A percentile compares a stretch with the other conserved stretches of the same genome.
These are phyloP conservation scores for Sycophila texana DNA, from an alignment of 2,888 invertebrate species.

Conservation along the genomic window DNA sequence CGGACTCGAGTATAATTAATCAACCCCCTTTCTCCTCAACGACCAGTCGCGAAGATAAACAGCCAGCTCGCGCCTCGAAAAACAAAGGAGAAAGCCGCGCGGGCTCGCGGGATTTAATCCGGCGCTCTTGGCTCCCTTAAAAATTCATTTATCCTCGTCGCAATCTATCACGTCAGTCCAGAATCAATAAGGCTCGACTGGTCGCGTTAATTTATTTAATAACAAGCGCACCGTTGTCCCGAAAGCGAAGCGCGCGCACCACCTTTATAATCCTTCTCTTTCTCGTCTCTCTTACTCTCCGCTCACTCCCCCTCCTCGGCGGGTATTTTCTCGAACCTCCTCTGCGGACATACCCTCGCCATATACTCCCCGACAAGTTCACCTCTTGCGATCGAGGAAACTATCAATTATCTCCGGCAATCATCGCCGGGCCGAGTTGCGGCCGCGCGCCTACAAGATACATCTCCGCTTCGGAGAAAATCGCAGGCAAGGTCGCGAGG, in stretches of 20 bases:
- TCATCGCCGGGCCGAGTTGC: conserved; percentile 33
- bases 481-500: conserved; percentile 43
- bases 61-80: not conserved
- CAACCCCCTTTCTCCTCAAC: conserved; percentile 2
- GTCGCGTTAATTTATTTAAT: conserved; percentile 50
- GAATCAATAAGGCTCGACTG: conserved; percentile 44
- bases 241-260: not conserved
- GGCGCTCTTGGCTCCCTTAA: conserved; percentile 27
- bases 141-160: conserved; percentile 50
- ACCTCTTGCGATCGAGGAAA: conserved; percentile 45
- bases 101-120: conserved; percentile 15
- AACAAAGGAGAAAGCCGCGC: conserved; percentile 8
- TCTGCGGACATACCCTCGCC: not conserved
- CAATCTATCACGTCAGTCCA: conserved; percentile 46
- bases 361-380: conserved; percentile 19
- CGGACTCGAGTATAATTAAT: conserved; percentile 10
- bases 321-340: conserved; percentile 22
- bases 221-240: conserved; percentile 17
- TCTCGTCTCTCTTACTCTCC: not conserved
- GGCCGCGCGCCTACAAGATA: not conserved
- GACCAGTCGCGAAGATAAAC: not conserved
- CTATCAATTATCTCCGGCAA: conserved; percentile 52
- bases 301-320: not conserved
- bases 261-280: not conserved
- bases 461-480: conserved; percentile 36